Base-by-base conservation (phyloP, 2,888 invertebrate genomes). In the Chesias legatella region DNA sequence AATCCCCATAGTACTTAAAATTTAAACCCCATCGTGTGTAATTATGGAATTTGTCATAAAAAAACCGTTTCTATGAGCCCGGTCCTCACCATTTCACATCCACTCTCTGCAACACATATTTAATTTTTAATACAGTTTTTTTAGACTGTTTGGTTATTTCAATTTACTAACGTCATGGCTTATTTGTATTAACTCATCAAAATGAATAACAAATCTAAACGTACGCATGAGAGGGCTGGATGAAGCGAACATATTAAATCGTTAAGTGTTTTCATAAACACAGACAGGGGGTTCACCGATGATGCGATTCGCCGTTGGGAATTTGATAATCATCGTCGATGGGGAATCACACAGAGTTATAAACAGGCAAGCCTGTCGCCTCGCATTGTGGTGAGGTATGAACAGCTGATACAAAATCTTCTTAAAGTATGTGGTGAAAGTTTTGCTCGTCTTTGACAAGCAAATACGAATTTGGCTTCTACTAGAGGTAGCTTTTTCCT, bases 241-340 rank as follows among this genome's bases (percentile, higher is more conserved):
- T 77, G 81, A 78, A 77, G 68, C 66, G 79, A 76, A 76, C 81
- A 81, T 83, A 84, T 86, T 85, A 85, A 83, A 83, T 79, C 82
- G 85, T 79, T 84, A 84, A 86, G 85, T 86, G 85, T 85, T 84
- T 84, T 81, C 84, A 86, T 86, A 86, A 86, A 84, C 81, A 84
- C 75, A 80, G 80, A 82, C 82, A 73, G 75, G 77, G 36, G 79
- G 74, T 62, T 73, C 66, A 69, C 67, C 69, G 69, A 75, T 82
- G 79, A 82, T 76, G 77, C 71, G 74, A 77, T 79, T 73, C 73
- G 55, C 66, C 58, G 71, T 70, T 67, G 71, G 73, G 71, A 76
- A 78, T 80, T 81, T 70, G 64, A 75, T 66, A 79, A 81, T 82
- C 82, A 80, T 78, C 56, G 74, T 52, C 59, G 60, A 56, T 63